These are phyloP conservation scores for Gyrodactylus salaris DNA, from an alignment of 1,140 invertebrate genomes.

Conservation along the genomic window DNA sequence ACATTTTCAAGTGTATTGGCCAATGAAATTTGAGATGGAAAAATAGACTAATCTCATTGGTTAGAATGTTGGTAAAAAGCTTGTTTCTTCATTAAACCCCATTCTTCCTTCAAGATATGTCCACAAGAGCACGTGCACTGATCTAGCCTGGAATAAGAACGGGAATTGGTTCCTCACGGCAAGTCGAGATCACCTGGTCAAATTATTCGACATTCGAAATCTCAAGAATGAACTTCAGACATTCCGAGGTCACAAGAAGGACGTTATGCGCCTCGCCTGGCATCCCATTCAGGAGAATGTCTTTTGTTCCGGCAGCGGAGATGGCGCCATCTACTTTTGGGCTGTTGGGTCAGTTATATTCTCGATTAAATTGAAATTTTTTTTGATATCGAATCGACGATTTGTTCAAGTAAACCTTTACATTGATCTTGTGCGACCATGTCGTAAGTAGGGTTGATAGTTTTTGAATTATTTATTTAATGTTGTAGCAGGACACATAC, in stretches of 20 bases:
- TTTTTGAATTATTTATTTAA: no score
- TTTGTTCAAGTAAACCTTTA: no score
- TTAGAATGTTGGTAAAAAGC: neutral
- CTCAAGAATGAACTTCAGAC: conserved; percentile 60
- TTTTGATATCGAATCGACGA: no score
- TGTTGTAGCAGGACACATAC: no score
- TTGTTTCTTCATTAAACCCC: neutral
- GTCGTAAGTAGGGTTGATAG: no score
- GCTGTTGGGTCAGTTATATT: conserved; percentile 45
- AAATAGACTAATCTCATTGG: conserved; percentile 12
- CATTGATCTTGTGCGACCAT: no score
- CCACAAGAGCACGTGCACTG: conserved; percentile 95
- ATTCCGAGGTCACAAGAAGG: conserved; percentile 88
- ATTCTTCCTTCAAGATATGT: conserved; percentile 37
- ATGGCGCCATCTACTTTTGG: conserved; percentile 91
- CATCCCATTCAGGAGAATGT: conserved; percentile 78
- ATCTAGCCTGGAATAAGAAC: conserved; percentile 91
- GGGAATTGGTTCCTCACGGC: conserved; percentile 97
- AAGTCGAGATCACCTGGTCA: conserved; percentile 76
- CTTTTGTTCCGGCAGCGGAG: conserved; percentile 76
- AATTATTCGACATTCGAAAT: conserved; percentile 86
- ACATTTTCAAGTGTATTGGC: no score
- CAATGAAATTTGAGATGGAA: conserved; percentile 18
- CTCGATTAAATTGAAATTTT: no score
- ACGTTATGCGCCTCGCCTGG: conserved; percentile 77